A percentile compares a stretch with the other conserved stretches of the same genome.
These are phyloP conservation scores for Passerculus sandwichensis DNA, from an alignment of 2,797 vertebrate species.

Conservation along the genomic window DNA sequence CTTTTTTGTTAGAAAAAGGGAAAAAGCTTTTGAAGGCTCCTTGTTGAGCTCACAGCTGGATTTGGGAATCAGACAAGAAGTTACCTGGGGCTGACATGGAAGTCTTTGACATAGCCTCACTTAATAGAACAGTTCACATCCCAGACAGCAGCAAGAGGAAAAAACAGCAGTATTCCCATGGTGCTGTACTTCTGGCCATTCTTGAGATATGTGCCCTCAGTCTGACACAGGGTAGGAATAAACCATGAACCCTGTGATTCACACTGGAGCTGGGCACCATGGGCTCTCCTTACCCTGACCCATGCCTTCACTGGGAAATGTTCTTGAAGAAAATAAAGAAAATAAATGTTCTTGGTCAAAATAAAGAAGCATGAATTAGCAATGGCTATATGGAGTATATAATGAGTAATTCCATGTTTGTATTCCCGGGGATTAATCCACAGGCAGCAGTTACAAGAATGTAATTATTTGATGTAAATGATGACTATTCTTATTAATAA, in stretches of 20 bases:
- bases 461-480: neutral
- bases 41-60: neutral
- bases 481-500: neutral
- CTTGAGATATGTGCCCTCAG: neutral
- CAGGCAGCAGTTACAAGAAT: neutral
- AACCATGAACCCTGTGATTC: fast-evolving
- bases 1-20: neutral
- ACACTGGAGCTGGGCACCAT: fast-evolving
- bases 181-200: neutral
- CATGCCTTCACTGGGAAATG: neutral
- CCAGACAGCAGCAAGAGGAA: neutral
- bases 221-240: neutral
- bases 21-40: neutral
- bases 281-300: neutral
- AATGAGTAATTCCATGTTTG: neutral
- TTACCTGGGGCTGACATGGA: neutral
- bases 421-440: neutral
- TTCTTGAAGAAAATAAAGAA: neutral
- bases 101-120: neutral
- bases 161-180: neutral
- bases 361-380: neutral
- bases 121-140: neutral
- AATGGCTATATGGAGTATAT: neutral
- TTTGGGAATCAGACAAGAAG: neutral
- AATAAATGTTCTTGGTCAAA: neutral